Base-by-base conservation (phyloP, 2,888 invertebrate genomes). In the Epistrophella euchroma region DNA sequence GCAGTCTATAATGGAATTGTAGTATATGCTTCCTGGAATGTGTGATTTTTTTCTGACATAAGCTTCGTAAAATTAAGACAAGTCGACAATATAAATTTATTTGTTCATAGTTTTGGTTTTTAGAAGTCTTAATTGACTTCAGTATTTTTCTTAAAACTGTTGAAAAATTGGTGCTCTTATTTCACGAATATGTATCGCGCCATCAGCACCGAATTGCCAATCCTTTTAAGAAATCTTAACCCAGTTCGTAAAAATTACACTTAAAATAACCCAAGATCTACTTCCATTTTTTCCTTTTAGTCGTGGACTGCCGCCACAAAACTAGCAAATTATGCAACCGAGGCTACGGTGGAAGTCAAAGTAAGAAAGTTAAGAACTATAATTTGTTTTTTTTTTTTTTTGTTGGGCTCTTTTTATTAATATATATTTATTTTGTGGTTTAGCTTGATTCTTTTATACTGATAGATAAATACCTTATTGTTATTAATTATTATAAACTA, bases 311-410 rank as follows among this genome's bases (percentile, higher is more conserved):
- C 90, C 84, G 90, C 90, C 88, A 89, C 89, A 80, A 90, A 91
- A 76, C 91, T 91, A 88, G 89, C 90, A 72, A 91, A 91, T 90
- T 92, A 91, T 91, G 92, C 92, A 90, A 92, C 92, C 80, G 92
- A 92, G 88, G 92, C 92, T 40, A 91, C 91, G 66, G 90, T 92
- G 64, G 90, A 92, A 89, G 91, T 92, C 88, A 92, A 92, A 88
- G 92, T 92, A 89, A 91, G 92, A 73, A 60, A 5, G 4, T 32
- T 32, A 15, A n/a, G 32, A n/a, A 10, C 37, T 37, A 2, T 11
- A 11, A 9, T 10, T 11, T 3, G 9, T 28, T 35, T 0, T 11
- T 11, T 37, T 37, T 37, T 4, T 11, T 37, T 11, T 37, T 11
- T 2, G 37, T 13, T 35, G 1, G 1, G 9, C 4, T 28, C 1